Evolutionary conservation across 1,140 invertebrate species (phyloP), one percentile per base, ranked within the genome.

Genomic region (Drosophila pseudoananassae): DNA sequence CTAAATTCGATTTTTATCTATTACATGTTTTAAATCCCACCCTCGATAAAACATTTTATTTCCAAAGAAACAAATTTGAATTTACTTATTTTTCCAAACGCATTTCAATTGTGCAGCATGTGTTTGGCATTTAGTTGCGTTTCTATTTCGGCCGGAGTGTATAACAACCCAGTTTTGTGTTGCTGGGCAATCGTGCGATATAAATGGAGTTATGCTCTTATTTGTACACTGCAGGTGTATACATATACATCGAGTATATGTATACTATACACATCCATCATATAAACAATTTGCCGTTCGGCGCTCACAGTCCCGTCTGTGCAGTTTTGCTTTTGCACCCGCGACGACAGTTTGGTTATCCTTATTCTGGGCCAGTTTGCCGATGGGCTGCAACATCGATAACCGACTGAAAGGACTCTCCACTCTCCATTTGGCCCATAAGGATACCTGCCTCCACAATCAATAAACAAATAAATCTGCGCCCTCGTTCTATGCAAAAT

Each of bases 391-490:
- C 53, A 61, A 55, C 58, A 49, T 60, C 61, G 55, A 64, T 43
- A 59, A 47, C 12, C 10, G 33, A 10, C 33, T 36, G 33, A 36
- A 36, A 36, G 33, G 33, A 36, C 33, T 36, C 33, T 12, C 33
- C 10, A 36, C 33, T 36, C 33, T n/a, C 33, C 33, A 12, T 36
- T 36, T 36, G 33, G 33, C 33, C 10, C 54, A 49, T 36, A 60
- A 33, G 47, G 20, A 68, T 66, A 54, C 74, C 58, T 66, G 61
- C 45, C 23, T 49, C 61, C 49, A 29, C 68, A 81, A 82, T 82
- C 78, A 82, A 81, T 81, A 82, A 82, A 77, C 73, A 81, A 80
- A 80, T 78, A 80, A 82, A 77, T 81, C 78, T 71, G 61, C 63
- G 60, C 25, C 58, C 78, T 47, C 63, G 23, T 61, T 75, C 51